Base-by-base conservation (phyloP, 2,888 invertebrate species). In the Camptogramma bilineatum region DNA sequence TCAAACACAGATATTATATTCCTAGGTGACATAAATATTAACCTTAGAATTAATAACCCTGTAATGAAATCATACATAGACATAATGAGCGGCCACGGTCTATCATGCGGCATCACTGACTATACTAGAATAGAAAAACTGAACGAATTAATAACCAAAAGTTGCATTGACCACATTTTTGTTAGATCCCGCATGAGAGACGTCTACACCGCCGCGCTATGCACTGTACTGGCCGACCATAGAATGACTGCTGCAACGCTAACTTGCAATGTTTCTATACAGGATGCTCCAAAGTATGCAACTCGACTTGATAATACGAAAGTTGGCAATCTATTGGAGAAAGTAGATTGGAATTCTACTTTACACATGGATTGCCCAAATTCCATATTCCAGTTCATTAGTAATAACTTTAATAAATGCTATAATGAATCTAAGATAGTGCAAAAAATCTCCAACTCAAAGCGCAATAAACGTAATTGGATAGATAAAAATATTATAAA, bases 101-200 rank as follows among this genome's bases (percentile, higher is more conserved):
- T 59, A 9, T 59, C 52, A 31, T 52, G 59, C 34, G 52, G 59
- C 1, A 59, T 59, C 59, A 47, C 52, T 19, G 52, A 52, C n/a
- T 59, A 19, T 19, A 59, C 59, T 2, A 59, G 59, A 34, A 47
- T 59, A 17, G 59, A 59, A 47, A 52, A 8, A 31, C 19, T 47
- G n/a, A 59, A 52, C 8, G 7, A 47, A 7, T 46, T 39, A 34
- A 21, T 52, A 34, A 59, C 59, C 1, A 59, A 59, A 59, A 47
- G 52, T n/a, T 59, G 59, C n/a, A 52, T 59, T 28, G 59, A 59
- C 19, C 59, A 59, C 16, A 59, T 59, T 4, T 59, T 59, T 42
- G 47, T 59, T 7, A 13, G 59, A 59, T 52, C 58, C 28, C 58
- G 52, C 52, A 58, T 17, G 47, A 52, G 52, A 59, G 52, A 44